Percentiles rank a stretch among this genome's conserved stretches.
These are phyloP conservation scores for Lasioglossum villosulum DNA, from an alignment of 2,888 invertebrate genomes.

Conservation along the genomic window DNA sequence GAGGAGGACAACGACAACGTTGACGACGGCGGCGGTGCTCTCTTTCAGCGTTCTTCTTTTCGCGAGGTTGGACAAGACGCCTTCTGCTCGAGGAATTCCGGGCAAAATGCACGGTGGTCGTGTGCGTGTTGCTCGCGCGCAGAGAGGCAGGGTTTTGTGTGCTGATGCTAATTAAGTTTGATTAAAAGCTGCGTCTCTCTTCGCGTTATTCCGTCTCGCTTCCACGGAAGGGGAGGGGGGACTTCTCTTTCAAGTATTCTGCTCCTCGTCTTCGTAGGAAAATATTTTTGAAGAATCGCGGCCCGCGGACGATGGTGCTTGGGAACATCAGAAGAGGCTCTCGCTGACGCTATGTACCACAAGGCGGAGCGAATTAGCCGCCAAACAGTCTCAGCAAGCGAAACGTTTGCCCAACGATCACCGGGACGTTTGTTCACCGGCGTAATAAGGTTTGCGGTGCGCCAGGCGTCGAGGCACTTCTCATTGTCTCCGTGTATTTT, in stretches of 20 bases:
- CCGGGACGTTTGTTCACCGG: conserved; percentile 9
- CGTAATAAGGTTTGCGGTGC: conserved; percentile 19
- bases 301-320: not conserved
- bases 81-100: not conserved
- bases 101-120: not conserved
- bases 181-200: not conserved
- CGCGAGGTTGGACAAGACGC: not conserved
- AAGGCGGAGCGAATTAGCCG: conserved; percentile 9
- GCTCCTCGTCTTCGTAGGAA: not conserved
- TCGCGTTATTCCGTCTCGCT: not conserved
- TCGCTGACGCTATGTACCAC: not conserved
- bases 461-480: conserved; percentile 6
- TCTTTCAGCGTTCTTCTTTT: not conserved
- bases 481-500: not conserved
- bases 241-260: not conserved
- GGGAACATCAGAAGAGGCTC: not conserved
- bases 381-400: conserved; percentile 18
- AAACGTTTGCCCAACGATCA: conserved; percentile 23
- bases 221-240: no score
- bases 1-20: not conserved
- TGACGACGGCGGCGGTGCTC: not conserved
- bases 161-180: conserved; percentile 20
- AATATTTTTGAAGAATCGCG: not conserved
- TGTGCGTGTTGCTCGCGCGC: not conserved
- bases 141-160: not conserved